Percentiles rank a stretch among this genome's conserved stretches.
phyloP scores from a whole-genome alignment of 1,140 invertebrate genomes.

The Bemisia tabaci region DNA sequence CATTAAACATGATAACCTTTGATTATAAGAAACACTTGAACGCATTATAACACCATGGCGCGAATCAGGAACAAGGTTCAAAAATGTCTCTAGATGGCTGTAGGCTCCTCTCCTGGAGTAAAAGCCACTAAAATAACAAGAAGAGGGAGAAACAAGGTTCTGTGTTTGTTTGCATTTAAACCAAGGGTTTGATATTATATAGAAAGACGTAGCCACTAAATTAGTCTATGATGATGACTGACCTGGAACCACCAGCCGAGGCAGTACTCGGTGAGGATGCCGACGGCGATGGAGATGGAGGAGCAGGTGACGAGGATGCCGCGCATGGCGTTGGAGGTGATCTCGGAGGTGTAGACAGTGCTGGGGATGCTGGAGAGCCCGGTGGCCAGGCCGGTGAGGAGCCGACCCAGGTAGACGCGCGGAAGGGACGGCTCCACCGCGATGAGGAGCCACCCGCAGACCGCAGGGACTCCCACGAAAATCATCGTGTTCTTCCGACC shows the following conservation, averaged over 20 bases:
- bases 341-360: slow-evolving; percentile 44
- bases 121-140: no score
- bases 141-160: no score
- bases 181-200: no score
- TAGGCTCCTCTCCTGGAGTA: no score
- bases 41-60: no score
- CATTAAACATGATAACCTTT: no score
- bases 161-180: no score
- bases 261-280: slow-evolving; percentile 41
- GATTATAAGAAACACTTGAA: no score
- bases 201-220: no score
- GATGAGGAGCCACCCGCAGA: slow-evolving; percentile 38
- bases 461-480: slow-evolving; percentile 34
- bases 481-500: slow-evolving; percentile 39
- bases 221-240: no score
- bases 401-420: slow-evolving; percentile 33
- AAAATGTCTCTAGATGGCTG: no score
- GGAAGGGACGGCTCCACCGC: slow-evolving; percentile 19
- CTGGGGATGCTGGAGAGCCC: slow-evolving; percentile 41
- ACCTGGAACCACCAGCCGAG: slow-evolving; percentile 35
- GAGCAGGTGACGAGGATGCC: slow-evolving; percentile 42
- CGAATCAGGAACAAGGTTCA: no score
- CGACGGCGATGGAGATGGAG: slow-evolving; percentile 40
- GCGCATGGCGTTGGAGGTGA: slow-evolving; percentile 37
- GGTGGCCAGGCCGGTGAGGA: slow-evolving; percentile 42